These are phyloP conservation scores for Polydrusus cervinus DNA, from an alignment of 2,888 invertebrate species.

Conservation along the genomic window DNA sequence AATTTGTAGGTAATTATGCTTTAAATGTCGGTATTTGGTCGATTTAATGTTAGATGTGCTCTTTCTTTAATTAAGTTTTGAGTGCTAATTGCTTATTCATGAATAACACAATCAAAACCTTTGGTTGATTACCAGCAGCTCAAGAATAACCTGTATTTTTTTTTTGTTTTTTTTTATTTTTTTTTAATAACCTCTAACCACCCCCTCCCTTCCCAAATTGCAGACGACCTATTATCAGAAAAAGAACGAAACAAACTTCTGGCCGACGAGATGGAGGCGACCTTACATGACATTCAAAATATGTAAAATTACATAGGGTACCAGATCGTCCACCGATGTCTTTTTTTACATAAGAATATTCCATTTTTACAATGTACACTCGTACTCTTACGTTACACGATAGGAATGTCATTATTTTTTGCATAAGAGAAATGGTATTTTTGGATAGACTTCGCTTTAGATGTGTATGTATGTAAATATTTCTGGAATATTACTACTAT, in stretches of 20 bases:
- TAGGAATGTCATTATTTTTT: constrained; percentile 30
- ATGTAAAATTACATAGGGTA: constrained; percentile 79
- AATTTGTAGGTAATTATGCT: too few species aligned
- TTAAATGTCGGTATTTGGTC: too few species aligned
- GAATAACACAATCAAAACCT: neutral
- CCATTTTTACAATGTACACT: constrained; percentile 26
- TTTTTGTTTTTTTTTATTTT: constrained; percentile 66
- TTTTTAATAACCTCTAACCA: constrained; percentile 66
- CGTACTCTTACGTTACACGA: constrained; percentile 22
- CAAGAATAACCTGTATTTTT: constrained; percentile 43
- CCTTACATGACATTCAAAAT: constrained; percentile 99
- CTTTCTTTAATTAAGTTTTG: neutral
- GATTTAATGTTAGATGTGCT: neutral
- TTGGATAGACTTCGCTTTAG: constrained; percentile 7
- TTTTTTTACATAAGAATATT: constrained; percentile 25
- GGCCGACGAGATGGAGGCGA: constrained; percentile 98
- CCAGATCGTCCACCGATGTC: constrained; percentile 29
- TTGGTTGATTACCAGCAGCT: neutral
- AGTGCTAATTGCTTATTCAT: constrained; percentile 2
- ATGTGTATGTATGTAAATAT: too few species aligned
- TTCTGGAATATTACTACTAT: neutral
- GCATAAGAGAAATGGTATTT: neutral
- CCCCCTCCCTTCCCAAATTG: constrained; percentile 69
- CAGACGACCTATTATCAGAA: constrained; percentile 96
- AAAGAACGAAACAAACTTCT: constrained; percentile 97